Evolutionary conservation across 2,888 invertebrate species (phyloP), one percentile per base, ranked within the genome.

Genomic region (Scaptomyza cyrtandrae): DNA sequence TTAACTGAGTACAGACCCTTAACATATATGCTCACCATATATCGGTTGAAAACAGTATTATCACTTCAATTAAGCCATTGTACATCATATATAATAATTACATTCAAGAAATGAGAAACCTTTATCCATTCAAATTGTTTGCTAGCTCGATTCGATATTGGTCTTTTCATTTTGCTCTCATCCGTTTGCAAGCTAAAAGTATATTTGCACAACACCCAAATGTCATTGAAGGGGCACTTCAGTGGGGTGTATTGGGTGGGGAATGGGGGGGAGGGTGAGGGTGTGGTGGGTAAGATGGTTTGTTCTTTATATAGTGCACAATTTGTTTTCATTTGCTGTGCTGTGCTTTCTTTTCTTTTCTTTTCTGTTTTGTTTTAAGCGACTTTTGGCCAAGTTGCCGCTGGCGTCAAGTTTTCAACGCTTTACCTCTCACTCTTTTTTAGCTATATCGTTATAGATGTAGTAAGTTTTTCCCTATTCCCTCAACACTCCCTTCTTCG

Each of bases 331-430:
- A 86, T 82, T 86, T 56, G 43, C 35, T 57, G 53, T 60, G 1
- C 50, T 27, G 53, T 60, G 1, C 50, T 27, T n/a, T 44, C 44
- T 50, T 6, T 53, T 57, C 43, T 46, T 1, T 56, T 43, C 49
- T 43, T 33, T 46, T 33, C 7, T 24, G 46, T 27, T n/a, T 16
- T 44, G 24, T 48, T 55, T 45, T 66, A 68, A 64, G 56, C 78
- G 81, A 81, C 71, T 80, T 16, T 71, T 76, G 35, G 39, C 29
- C 74, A 62, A 81, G 50, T 41, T 61, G 80, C 84, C 81, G 86
- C 64, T 73, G 86, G 81, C 84, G 63, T 66, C 57, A 58, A 82
- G 81, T 86, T 82, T 80, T 82, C 81, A 82, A 70, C 81, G 81
- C 84, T 74, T 78, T 86, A 86, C 77, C 84, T 86, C 39, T 43